Percentiles rank a stretch among this genome's conserved stretches.
Evolutionary conservation across 2,797 vertebrate species (phyloP).

Genomic region (Sebastes alutus): DNA sequence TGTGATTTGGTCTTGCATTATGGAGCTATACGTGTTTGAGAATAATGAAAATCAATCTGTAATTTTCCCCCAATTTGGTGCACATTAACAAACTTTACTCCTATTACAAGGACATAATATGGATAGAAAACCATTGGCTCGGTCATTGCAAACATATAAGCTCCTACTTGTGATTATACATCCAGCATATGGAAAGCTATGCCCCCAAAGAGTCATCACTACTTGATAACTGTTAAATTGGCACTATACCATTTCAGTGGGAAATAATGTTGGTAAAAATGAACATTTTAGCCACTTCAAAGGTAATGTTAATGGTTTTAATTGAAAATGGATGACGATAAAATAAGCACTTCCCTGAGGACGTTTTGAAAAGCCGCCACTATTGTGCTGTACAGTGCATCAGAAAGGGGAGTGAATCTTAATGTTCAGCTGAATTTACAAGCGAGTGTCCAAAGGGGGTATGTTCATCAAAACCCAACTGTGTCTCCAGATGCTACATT

Average conservation of each 20-base stretch:
- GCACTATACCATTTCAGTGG: background rate
- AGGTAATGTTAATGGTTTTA: background rate
- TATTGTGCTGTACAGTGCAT: background rate
- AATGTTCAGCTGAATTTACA: constrained; percentile 27
- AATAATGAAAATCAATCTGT: too few species aligned
- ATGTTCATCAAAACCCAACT: constrained; percentile 62
- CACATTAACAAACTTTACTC: background rate
- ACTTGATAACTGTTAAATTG: background rate
- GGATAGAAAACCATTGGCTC: background rate
- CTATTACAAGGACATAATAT: background rate
- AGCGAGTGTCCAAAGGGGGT: constrained; percentile 22
- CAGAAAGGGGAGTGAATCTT: constrained; percentile 1
- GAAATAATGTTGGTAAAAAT: background rate
- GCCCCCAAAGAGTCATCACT: background rate
- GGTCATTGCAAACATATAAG: background rate
- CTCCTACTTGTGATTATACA: background rate
- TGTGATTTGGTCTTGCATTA: background rate
- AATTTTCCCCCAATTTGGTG: background rate
- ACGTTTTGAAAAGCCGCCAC: background rate
- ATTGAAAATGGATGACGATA: constrained; percentile 1
- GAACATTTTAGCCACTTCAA: background rate
- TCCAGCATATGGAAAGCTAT: background rate
- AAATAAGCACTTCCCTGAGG: background rate
- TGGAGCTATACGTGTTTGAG: background rate
- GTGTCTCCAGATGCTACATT: constrained; percentile 54